phyloP scores from a whole-genome alignment of 2,888 invertebrate genomes.

The Acronicta alni region DNA sequence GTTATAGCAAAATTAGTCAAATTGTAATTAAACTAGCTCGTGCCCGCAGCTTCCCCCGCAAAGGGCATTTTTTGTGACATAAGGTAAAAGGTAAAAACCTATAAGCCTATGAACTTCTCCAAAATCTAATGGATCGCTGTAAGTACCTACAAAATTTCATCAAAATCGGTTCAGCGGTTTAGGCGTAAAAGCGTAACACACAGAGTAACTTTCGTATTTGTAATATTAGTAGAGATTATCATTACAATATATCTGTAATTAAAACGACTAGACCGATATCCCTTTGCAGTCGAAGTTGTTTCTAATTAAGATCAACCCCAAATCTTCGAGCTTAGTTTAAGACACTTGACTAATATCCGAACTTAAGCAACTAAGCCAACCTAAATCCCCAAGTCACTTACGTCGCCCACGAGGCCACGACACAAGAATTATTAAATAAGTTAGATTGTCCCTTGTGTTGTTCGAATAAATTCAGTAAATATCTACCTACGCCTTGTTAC shows the following conservation, averaged over 20 bases:
- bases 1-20: no score
- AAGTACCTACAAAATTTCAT: no score
- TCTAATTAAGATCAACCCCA: conserved; percentile 27
- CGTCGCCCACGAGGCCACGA: not conserved
- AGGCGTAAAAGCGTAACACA: no score
- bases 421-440: conserved; percentile 3
- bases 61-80: no score
- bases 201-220: no score
- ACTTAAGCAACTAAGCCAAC: conserved; percentile 29
- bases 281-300: conserved; percentile 15
- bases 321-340: conserved; percentile 31
- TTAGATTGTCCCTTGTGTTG: not conserved
- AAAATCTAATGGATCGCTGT: no score
- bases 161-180: no score
- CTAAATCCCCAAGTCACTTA: conserved; percentile 14
- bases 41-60: no score
- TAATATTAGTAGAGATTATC: not conserved
- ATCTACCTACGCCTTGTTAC: not conserved
- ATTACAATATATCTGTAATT: not conserved
- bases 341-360: conserved; percentile 42
- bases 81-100: no score
- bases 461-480: not conserved
- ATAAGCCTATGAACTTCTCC: no score
- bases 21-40: no score
- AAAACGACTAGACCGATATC: not conserved